phyloP scores from a whole-genome alignment of 2,113 vertebrate genomes.

The Mus musculus region GRCm39 chr7:120417001-120417500 shows the following conservation, averaged over 20 bases:
- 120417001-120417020: too few species aligned
- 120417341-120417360: not conserved
- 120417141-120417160: slow-evolving; percentile 86
- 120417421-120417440: not conserved
- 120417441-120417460: not conserved
- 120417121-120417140: slow-evolving; percentile 90
- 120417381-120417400: not conserved
- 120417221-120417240: not conserved
- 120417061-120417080: slow-evolving; percentile 92
- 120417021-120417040: not conserved
- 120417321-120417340: not conserved
- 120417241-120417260: not conserved
- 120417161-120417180: not conserved
- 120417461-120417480: not conserved
- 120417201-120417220: accelerated
- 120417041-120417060: slow-evolving; percentile 57
- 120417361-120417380: not conserved
- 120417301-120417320: not conserved
- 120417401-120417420: not conserved
- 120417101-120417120: slow-evolving; percentile 94
- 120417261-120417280: accelerated
- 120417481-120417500: not conserved
- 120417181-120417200: not conserved
- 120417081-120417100: slow-evolving; percentile 97
- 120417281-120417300: not conserved